These are phyloP conservation scores for Siniperca obscura DNA, from an alignment of 2,797 vertebrate species.

Conservation along the genomic window DNA sequence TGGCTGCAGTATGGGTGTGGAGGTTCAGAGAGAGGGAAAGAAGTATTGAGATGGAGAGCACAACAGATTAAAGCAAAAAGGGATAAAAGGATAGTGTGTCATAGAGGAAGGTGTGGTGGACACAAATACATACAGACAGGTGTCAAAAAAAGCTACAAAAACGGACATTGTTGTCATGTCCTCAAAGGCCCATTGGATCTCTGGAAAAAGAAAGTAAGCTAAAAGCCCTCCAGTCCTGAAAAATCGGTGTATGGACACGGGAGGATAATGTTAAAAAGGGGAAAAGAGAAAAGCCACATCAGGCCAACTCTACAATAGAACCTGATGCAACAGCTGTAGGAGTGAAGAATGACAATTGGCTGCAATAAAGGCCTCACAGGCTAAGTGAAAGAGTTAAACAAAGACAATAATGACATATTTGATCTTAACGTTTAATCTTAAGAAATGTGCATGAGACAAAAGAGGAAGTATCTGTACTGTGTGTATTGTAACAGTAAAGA, in stretches of 20 bases:
- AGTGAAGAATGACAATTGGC: not conserved
- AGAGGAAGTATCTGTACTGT: not conserved
- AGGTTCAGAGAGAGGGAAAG: constrained; percentile 27
- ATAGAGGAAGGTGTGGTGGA: constrained; percentile 1
- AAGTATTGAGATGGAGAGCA: constrained; percentile 24
- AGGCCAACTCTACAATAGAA: not conserved
- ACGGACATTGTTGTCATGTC: not conserved
- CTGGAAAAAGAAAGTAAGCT: not conserved
- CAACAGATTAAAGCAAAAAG: constrained; percentile 25
- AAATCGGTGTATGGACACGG: not conserved
- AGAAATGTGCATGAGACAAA: not conserved
- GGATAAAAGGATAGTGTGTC: constrained; percentile 10
- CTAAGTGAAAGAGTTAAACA: not conserved
- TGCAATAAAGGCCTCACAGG: fast-evolving
- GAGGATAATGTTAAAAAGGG: not conserved
- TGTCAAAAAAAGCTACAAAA: not conserved
- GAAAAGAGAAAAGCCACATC: not conserved
- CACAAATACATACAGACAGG: constrained; percentile 3
- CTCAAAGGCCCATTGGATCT: not conserved
- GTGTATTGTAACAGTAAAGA: not conserved
- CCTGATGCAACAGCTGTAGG: not conserved
- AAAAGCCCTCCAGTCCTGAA: not conserved
- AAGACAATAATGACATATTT: not conserved
- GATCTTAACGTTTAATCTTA: not conserved
- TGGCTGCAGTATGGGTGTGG: constrained; percentile 68